Evolutionary conservation across 2,797 vertebrate genomes (phyloP), one percentile per base, ranked within the genome.

Genomic region (Podarcis lilfordi): DNA sequence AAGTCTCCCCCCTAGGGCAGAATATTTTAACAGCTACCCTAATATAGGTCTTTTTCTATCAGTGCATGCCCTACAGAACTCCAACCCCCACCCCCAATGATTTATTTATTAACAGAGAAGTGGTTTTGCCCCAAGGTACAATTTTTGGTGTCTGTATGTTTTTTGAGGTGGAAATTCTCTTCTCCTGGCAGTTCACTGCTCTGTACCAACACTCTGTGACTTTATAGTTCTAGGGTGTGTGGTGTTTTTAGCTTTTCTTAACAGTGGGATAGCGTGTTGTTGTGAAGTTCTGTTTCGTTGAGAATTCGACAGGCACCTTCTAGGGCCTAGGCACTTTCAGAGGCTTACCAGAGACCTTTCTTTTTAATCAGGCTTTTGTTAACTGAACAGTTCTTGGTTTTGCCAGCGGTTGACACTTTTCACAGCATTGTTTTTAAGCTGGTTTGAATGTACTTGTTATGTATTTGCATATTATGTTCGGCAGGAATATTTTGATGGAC

Each of bases 91-190:
- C 45, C 50, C 29, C 2, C 2, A 8, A 32, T 40, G 11, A 29
- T 64, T 64, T 64, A 19, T 64, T 64, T 64, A 19, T 64, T 76
- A 89, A 85, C 85, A 86, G 77, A 3, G 0, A 21, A 1, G 4
- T 71, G 78, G 23, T 86, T 93, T 88, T 35, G 8, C 71, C 92
- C 43, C 4, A 0, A 25, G 87, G 87, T 80, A 91, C 6, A 40
- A 86, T 89, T 91, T 89, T 79, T 89, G 87, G 83, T 86, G 89
- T 91, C 77, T 86, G 90, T 89, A 82, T 87, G 87, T 93, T 91
- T 93, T 85, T 55, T 87, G 37, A 83, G 89, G 86, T 92, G 86
- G 90, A 55, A 35, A 35, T 50, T 86, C 80, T 23, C 55, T 77
- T 1, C 0, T 50, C 71, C 79, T 80, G 50, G 90, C 86, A 93